phyloP scores from a whole-genome alignment of 2,113 vertebrate genomes.

The Buteo buteo region DNA sequence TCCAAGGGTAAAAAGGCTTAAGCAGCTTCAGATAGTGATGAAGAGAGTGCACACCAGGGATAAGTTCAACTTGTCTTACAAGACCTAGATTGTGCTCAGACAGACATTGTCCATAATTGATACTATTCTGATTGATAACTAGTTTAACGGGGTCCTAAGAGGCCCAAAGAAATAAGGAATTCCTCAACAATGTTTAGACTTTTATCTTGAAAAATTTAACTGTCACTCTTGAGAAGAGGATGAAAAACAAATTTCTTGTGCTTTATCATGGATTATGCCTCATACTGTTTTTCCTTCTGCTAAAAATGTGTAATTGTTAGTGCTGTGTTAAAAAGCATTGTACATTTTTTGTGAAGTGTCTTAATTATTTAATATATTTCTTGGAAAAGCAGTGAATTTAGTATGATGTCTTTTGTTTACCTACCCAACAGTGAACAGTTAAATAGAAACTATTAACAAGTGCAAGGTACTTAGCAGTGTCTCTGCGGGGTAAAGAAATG shows the following conservation, averaged over 20 bases:
- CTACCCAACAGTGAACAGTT: background rate
- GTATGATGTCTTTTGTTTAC: background rate
- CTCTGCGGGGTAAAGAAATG: background rate
- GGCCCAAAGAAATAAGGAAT: background rate
- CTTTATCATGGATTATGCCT: background rate
- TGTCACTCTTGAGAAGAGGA: background rate
- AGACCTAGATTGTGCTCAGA: background rate
- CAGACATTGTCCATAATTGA: background rate
- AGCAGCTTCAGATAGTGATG: background rate
- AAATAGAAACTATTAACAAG: background rate
- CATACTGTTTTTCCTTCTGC: background rate
- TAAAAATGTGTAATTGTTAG: background rate
- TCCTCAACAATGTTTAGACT: background rate
- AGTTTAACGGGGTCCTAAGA: background rate
- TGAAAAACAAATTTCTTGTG: background rate
- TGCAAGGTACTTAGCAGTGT: background rate
- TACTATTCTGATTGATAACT: background rate
- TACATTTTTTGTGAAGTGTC: background rate
- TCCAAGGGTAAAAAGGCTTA: background rate
- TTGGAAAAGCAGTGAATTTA: background rate
- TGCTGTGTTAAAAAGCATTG: background rate
- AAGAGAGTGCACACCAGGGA: background rate
- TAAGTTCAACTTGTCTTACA: background rate
- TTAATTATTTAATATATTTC: background rate
- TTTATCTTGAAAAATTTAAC: background rate